These are phyloP conservation scores for Dinomys branickii DNA, from an alignment of 2,113 vertebrate species.

Conservation along the genomic window DNA sequence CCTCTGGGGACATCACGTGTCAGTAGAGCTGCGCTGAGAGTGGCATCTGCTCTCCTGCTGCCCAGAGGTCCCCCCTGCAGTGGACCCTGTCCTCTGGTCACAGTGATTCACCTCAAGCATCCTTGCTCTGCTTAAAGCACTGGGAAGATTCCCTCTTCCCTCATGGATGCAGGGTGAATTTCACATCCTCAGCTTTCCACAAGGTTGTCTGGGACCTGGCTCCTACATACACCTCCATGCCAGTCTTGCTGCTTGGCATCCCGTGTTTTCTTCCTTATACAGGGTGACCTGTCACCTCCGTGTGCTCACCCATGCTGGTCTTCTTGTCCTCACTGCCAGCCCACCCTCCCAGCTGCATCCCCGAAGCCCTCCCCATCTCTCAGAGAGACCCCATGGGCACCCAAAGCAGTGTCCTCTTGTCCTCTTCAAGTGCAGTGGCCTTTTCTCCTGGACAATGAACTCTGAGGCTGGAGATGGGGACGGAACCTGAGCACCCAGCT, in stretches of 20 bases:
- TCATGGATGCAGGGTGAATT: neutral
- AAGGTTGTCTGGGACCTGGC: neutral
- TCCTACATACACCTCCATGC: neutral
- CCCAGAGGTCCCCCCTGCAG: fast-evolving
- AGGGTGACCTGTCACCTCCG: no score
- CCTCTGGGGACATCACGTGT: fast-evolving
- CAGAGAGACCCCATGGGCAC: fast-evolving
- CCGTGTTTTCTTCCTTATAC: fast-evolving
- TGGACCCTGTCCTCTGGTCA: neutral
- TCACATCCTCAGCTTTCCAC: neutral
- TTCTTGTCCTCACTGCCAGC: no score
- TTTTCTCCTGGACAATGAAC: neutral
- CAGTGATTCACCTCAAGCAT: neutral
- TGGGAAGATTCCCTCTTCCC: neutral
- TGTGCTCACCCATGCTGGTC: no score
- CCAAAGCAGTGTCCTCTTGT: fast-evolving
- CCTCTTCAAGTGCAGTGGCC: fast-evolving
- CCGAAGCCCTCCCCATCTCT: fast-evolving
- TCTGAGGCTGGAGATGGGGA: neutral
- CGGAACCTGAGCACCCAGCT: neutral
- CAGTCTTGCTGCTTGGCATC: fast-evolving
- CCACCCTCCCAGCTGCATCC: no score
- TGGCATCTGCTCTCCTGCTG: neutral
- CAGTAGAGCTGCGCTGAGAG: neutral
- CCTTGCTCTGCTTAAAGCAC: neutral